Percentiles rank a stretch among this genome's conserved stretches.
Evolutionary conservation across 2,113 vertebrate species (phyloP).

Genomic region (Brienomyrus brachyistius): DNA sequence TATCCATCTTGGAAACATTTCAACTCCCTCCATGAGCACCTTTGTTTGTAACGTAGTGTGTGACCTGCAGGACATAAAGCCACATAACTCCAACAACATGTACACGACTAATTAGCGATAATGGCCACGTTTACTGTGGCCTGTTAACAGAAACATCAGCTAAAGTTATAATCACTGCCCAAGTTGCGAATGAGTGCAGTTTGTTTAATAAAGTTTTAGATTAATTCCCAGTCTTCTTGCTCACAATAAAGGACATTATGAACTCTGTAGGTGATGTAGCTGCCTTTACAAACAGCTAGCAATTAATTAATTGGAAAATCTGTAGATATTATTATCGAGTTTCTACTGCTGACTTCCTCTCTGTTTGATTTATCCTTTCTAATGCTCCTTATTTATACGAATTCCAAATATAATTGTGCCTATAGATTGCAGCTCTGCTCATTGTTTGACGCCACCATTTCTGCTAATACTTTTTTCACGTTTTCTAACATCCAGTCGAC

Average conservation of each 20-base stretch:
- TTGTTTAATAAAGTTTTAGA: background rate
- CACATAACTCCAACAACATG: background rate
- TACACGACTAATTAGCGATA: background rate
- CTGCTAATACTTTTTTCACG: background rate
- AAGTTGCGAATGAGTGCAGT: background rate
- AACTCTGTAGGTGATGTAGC: background rate
- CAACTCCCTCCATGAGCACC: background rate
- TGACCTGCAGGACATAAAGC: background rate
- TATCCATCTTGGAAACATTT: background rate
- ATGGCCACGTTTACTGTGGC: background rate
- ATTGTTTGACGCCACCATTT: background rate
- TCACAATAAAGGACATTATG: background rate
- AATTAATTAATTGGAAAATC: conserved; percentile 5
- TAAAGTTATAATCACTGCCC: conserved; percentile 1
- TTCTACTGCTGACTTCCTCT: background rate
- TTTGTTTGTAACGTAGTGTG: background rate
- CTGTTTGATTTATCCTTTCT: background rate
- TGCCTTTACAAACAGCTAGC: background rate
- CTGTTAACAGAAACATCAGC: background rate
- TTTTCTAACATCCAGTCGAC: background rate
- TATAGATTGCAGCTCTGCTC: background rate
- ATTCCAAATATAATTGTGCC: background rate
- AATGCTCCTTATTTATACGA: background rate
- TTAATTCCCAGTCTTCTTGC: background rate
- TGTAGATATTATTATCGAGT: background rate